Percentiles rank a stretch among this genome's conserved stretches.
phyloP scores from a whole-genome alignment of 53 echinoderm and acorn worm genomes.

The Glandiceps talaboti region DNA sequence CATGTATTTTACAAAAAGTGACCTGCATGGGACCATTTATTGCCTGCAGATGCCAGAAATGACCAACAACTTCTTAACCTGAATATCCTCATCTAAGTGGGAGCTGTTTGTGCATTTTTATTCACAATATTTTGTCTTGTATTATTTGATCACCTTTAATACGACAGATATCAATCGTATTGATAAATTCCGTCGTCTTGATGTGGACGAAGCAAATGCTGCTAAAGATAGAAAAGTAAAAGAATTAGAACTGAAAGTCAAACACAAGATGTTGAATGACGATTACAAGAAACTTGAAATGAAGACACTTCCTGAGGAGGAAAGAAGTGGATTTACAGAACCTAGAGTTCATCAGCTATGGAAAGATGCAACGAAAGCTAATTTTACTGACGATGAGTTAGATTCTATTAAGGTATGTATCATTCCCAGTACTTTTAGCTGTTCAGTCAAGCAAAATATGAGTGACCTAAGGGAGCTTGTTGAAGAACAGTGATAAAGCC shows the following conservation, averaged over 20 bases:
- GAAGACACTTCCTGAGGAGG: constrained; percentile 54
- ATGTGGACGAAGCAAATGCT: constrained; percentile 11
- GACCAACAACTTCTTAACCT: too few species aligned
- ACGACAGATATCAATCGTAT: background rate
- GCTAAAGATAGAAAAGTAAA: constrained; percentile 23
- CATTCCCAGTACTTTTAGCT: too few species aligned
- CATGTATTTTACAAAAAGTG: too few species aligned
- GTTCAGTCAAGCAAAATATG: too few species aligned
- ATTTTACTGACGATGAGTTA: constrained; percentile 67
- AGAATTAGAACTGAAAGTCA: constrained; percentile 80
- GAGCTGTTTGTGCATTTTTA: too few species aligned
- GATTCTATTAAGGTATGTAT: constrained; percentile 47
- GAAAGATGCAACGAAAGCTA: constrained; percentile 60
- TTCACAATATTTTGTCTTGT: too few species aligned
- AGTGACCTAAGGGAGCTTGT: too few species aligned
- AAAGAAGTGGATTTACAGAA: constrained; percentile 63
- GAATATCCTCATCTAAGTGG: too few species aligned
- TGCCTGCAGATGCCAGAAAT: too few species aligned
- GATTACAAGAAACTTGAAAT: constrained; percentile 57
- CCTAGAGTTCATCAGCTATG: constrained; percentile 65
- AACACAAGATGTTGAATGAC: constrained; percentile 51
- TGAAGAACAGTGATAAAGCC: too few species aligned
- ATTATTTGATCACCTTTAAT: background rate
- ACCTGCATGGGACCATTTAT: too few species aligned
- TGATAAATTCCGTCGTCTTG: background rate